Base-by-base conservation (phyloP, 2,888 invertebrate species). In the Drosophila melanosoma region DNA sequence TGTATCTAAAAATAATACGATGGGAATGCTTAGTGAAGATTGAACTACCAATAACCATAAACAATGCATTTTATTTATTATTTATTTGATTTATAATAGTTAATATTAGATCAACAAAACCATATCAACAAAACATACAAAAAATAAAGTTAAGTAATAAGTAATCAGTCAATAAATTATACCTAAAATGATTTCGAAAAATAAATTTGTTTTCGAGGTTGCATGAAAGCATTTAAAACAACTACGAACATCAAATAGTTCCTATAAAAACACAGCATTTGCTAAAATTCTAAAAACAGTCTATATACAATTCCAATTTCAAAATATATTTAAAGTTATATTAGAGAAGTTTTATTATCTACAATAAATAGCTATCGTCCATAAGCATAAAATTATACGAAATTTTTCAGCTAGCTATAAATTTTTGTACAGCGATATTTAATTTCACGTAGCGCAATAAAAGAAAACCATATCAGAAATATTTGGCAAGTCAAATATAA, bases 1-100 rank as follows among this genome's bases (percentile, higher is more conserved):
- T 23, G 11, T 11, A 33, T 20, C 5, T 8, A 20, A 15, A 20
- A 26, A 12, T 45, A 36, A 11, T 6, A 5, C 63, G 40, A 71
- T 71, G 73, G 63, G 66, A 76, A 76, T 42, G 36, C 12, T 23
- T 54, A 33, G 29, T 0, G 2, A 1, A 29, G 32, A 23, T 20
- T 12, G 29, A 5, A 5, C 3, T 0, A 29, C 5, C 17, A 56
- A 40, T 38, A 26, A 26, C 17, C 3, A 17, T 29, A 11, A 29
- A 10, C 51, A 0, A 29, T 6, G 29, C 26, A 11, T 2, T 51
- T 26, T n/a, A 17, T 17, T 29, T 51, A 26, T 29, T 17, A 49
- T 49, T 49, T 49, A 29, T 51, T 51, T 26, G 7, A 51, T n/a
- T 29, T 51, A 17, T 29, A 51, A 51, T 29, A 29, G 29, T 29